Percentiles rank a stretch among this genome's conserved stretches.
Evolutionary conservation across 2,113 vertebrate genomes (phyloP).

Genomic region (Oncorhynchus kisutch): DNA sequence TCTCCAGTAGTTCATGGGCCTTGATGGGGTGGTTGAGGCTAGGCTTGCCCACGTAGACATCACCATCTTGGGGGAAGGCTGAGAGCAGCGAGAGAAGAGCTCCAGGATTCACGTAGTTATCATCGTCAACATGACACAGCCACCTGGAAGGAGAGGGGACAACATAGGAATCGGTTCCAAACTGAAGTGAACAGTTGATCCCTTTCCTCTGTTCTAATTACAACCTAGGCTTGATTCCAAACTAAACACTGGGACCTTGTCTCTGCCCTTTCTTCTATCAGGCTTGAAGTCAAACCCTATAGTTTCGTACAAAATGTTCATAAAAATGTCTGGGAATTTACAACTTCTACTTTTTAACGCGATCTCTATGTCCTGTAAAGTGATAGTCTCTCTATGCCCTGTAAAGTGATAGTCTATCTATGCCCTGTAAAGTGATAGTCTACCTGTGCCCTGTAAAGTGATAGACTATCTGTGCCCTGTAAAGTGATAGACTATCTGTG

Average conservation of each 20-base stretch:
- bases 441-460: too few species aligned
- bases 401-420: too few species aligned
- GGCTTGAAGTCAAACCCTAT: too few species aligned
- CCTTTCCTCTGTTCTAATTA: slow-evolving; percentile 20
- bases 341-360: too few species aligned
- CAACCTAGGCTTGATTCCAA: slow-evolving; percentile 30
- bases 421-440: too few species aligned
- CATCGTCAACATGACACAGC: slow-evolving; percentile 93
- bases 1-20: slow-evolving; percentile 74
- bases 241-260: not conserved
- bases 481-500: too few species aligned
- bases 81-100: slow-evolving; percentile 79
- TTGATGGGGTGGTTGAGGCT: slow-evolving; percentile 87
- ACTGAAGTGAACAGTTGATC: not conserved
- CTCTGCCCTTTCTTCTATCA: too few species aligned
- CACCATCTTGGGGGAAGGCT: slow-evolving; percentile 63
- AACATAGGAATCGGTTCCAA: not conserved
- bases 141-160: slow-evolving; percentile 58
- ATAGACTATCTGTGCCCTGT: too few species aligned
- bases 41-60: slow-evolving; percentile 87
- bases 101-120: slow-evolving; percentile 86
- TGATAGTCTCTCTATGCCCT: too few species aligned
- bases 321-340: too few species aligned
- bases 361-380: too few species aligned
- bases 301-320: too few species aligned